phyloP scores from a whole-genome alignment of 2,113 vertebrate genomes.

The Myiozetetes cayanensis region DNA sequence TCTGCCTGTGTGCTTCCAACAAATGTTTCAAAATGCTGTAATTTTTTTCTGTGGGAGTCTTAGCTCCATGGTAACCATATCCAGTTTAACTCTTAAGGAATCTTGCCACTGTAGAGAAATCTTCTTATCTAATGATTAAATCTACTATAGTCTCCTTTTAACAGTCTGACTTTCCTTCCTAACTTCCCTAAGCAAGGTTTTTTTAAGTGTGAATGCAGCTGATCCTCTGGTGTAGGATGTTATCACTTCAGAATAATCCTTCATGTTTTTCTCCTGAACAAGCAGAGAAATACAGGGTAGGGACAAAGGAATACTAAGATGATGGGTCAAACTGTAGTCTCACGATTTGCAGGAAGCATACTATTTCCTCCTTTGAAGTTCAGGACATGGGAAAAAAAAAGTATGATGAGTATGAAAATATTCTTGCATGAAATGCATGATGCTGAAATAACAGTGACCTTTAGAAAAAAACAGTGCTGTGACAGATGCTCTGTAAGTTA shows the following conservation, averaged over 20 bases:
- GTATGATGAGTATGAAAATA: background rate
- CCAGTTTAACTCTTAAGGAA: slow-evolving; percentile 59
- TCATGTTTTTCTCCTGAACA: background rate
- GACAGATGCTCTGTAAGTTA: background rate
- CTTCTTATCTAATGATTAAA: slow-evolving; percentile 47
- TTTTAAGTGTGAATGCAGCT: background rate
- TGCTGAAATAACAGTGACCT: background rate
- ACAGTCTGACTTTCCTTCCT: background rate
- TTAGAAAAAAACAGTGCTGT: background rate
- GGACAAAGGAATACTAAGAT: background rate
- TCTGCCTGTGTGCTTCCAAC: slow-evolving; percentile 56
- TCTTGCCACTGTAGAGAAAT: slow-evolving; percentile 20
- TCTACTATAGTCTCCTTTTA: background rate
- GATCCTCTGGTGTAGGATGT: background rate
- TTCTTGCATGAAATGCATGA: background rate
- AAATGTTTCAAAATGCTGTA: slow-evolving; percentile 70
- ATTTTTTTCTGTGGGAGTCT: slow-evolving; percentile 59
- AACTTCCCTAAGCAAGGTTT: background rate
- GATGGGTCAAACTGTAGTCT: slow-evolving; percentile 4
- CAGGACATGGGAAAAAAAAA: background rate
- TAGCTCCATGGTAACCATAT: slow-evolving; percentile 75
- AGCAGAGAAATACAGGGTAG: background rate
- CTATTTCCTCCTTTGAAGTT: background rate
- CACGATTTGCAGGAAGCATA: background rate
- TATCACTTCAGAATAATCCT: background rate